Evolutionary conservation across 2,113 vertebrate species (phyloP).

Genomic region (Thunnus maccoyii): DNA sequence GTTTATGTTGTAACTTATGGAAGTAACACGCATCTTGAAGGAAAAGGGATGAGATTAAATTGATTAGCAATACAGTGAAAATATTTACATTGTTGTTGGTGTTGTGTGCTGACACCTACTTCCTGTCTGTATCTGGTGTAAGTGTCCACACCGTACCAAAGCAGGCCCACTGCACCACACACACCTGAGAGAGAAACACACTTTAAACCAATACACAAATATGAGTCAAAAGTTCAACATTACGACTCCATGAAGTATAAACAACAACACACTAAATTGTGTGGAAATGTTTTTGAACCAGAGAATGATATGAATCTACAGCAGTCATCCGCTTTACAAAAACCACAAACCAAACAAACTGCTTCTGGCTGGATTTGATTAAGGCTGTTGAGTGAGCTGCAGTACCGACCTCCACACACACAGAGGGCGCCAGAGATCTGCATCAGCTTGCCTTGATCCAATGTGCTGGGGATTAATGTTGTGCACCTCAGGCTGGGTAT

Average conservation of each 20-base stretch:
- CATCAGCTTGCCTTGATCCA: conserved; percentile 9
- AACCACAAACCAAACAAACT: conserved; percentile 52
- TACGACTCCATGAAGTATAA: neutral
- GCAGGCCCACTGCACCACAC: conserved; percentile 8
- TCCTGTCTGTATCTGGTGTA: conserved; percentile 4
- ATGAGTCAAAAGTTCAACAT: conserved; percentile 18
- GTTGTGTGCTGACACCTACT: neutral
- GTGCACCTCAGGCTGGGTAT: neutral
- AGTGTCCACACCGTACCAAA: conserved; percentile 1
- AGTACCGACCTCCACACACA: conserved; percentile 49
- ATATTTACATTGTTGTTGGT: neutral
- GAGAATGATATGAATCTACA: conserved; percentile 60
- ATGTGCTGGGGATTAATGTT: neutral
- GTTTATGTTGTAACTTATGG: too few relatives aligned
- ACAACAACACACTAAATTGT: conserved; percentile 16
- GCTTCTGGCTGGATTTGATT: conserved; percentile 49
- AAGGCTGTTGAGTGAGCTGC: conserved; percentile 6
- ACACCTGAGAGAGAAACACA: neutral
- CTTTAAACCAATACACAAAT: neutral
- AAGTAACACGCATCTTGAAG: too few relatives aligned
- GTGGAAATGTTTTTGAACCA: conserved; percentile 40
- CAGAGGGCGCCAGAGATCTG: conserved; percentile 63
- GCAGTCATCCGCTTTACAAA: neutral
- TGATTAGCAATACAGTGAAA: too few relatives aligned
- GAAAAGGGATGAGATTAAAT: too few relatives aligned